Evolutionary conservation across 64 coral and sea anemone genomes (phyloP).

Genomic region (Montipora sp.): DNA sequence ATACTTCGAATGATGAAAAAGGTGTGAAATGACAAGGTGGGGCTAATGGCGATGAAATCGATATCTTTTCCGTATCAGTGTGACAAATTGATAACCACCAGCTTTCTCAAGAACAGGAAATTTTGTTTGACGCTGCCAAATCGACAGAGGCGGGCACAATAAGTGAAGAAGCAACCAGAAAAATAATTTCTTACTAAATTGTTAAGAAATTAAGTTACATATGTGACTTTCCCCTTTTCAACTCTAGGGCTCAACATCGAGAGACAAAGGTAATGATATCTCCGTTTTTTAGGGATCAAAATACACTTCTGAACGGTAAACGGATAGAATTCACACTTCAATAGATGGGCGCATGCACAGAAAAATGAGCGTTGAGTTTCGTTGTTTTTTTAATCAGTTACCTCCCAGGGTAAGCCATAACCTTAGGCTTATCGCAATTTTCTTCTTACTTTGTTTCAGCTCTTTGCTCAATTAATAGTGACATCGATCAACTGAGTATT

Average conservation of each 20-base stretch:
- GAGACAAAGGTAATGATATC: not conserved
- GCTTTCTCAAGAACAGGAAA: not conserved
- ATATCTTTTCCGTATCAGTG: not conserved
- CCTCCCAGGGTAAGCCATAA: not conserved
- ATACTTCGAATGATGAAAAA: slow-evolving; percentile 13
- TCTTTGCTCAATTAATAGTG: not conserved
- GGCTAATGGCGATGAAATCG: slow-evolving; percentile 5
- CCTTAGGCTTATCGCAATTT: not conserved
- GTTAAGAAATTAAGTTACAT: no score
- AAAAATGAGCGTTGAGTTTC: not conserved
- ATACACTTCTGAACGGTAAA: no score
- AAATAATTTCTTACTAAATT: no score
- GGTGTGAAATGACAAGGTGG: not conserved
- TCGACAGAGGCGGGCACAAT: no score
- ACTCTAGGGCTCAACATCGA: not conserved
- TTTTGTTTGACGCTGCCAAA: no score
- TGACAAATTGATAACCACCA: no score
- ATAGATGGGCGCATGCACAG: not conserved
- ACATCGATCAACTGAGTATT: not conserved
- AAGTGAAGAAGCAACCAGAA: no score
- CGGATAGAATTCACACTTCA: not conserved
- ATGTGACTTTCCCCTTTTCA: no score
- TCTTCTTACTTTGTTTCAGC: not conserved
- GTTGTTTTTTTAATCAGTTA: not conserved
- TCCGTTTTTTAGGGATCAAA: not conserved